Percentiles rank a stretch among this genome's conserved stretches.
These are phyloP conservation scores for Tholera decimalis DNA, from an alignment of 2,888 invertebrate genomes.

Conservation along the genomic window DNA sequence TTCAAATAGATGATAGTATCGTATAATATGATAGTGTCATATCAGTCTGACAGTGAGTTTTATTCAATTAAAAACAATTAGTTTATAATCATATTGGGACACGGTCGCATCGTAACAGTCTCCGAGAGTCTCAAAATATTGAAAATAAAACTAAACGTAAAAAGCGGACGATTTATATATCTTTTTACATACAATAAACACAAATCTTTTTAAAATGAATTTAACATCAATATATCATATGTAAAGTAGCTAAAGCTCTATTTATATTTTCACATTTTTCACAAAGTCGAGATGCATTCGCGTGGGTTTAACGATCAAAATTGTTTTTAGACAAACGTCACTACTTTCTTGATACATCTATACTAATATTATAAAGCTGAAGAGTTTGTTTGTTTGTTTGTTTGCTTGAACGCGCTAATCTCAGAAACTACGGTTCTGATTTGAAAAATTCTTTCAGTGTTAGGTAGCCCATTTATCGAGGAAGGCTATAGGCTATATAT, in stretches of 20 bases:
- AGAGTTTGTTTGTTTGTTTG: too few relatives aligned
- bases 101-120: neutral
- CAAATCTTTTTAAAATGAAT: neutral
- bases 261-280: slow-evolving; percentile 13
- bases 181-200: neutral
- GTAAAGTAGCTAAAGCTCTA: neutral
- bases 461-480: too few relatives aligned
- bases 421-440: too few relatives aligned
- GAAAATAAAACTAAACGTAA: neutral
- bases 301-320: slow-evolving; percentile 18
- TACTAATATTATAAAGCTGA: neutral
- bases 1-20: neutral
- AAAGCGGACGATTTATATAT: neutral
- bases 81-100: too few relatives aligned
- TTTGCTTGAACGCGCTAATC: too few relatives aligned
- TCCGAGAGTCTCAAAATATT: neutral
- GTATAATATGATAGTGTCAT: neutral
- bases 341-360: slow-evolving; percentile 1
- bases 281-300: neutral
- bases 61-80: too few relatives aligned
- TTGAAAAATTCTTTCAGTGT: too few relatives aligned
- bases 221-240: slow-evolving; percentile 5
- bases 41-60: neutral
- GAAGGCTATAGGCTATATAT: too few relatives aligned
- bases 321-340: slow-evolving; percentile 19